phyloP scores from a whole-genome alignment of 1,140 invertebrate species.

The Trichoplusia ni region DNA sequence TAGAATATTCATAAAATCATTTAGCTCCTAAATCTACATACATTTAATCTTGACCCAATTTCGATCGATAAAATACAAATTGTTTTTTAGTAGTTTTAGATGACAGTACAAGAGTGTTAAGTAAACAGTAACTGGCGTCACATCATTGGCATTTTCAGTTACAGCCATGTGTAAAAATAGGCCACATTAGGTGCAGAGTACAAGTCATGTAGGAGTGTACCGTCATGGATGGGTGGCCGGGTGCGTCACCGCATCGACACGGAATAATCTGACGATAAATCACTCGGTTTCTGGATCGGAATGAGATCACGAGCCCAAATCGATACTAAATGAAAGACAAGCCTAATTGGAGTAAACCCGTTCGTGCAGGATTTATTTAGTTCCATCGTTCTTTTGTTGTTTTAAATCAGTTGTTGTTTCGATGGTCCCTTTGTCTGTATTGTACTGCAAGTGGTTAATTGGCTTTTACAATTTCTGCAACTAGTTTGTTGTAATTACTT shows the following conservation, averaged over 20 bases:
- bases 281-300: constrained; percentile 67
- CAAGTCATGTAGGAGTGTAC: constrained; percentile 69
- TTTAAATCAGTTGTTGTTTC: constrained; percentile 19
- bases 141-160: constrained; percentile 49
- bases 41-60: neutral
- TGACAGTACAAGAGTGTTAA: too few relatives aligned
- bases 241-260: constrained; percentile 68
- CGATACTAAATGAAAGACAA: constrained; percentile 59
- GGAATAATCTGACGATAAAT: constrained; percentile 72
- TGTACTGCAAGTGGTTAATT: constrained; percentile 20
- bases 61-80: too few relatives aligned
- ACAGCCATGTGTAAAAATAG: constrained; percentile 63
- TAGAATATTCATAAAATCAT: too few relatives aligned
- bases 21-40: too few relatives aligned
- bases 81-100: too few relatives aligned
- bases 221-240: constrained; percentile 64
- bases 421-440: constrained; percentile 25
- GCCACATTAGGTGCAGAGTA: constrained; percentile 48
- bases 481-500: neutral
- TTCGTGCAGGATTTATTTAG: constrained; percentile 28
- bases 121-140: constrained; percentile 32
- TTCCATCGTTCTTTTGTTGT: constrained; percentile 23
- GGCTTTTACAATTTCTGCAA: constrained; percentile 15
- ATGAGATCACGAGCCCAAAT: constrained; percentile 74
- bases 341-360: constrained; percentile 53